A percentile compares a stretch with the other conserved stretches of the same genome.
These are phyloP conservation scores for Drosophila koepferae DNA, from an alignment of 2,888 invertebrate genomes.

Conservation along the genomic window DNA sequence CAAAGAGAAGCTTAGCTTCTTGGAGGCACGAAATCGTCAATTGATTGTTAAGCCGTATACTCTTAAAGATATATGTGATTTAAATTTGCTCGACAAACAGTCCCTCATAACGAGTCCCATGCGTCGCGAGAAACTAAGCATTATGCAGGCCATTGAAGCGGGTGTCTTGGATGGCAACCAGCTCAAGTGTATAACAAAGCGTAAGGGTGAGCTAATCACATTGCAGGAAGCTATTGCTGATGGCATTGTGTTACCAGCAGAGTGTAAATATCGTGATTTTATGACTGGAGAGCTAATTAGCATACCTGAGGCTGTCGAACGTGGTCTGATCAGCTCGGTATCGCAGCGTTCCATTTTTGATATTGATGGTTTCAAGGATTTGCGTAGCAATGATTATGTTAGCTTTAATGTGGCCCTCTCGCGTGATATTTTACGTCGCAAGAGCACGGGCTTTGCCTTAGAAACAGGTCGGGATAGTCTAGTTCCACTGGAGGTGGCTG, in stretches of 20 bases:
- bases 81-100: conserved; percentile 90
- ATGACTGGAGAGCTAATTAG: conserved; percentile 90
- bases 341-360: conserved; percentile 95
- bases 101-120: conserved; percentile 92
- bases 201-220: conserved; percentile 92
- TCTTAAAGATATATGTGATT: conserved; percentile 94
- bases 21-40: conserved; percentile 93
- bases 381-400: conserved; percentile 92
- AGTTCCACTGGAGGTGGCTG: conserved; percentile 92
- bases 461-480: conserved; percentile 91
- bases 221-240: conserved; percentile 93
- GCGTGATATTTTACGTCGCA: conserved; percentile 91
- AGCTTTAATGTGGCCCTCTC: conserved; percentile 93
- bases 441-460: conserved; percentile 89
- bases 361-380: conserved; percentile 95
- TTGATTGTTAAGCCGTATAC: conserved; percentile 95
- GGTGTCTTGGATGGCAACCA: conserved; percentile 94
- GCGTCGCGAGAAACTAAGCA: conserved; percentile 90
- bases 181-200: conserved; percentile 93
- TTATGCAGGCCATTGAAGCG: conserved; percentile 93
- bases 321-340: conserved; percentile 94
- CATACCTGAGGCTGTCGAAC: conserved; percentile 94
- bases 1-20: conserved; percentile 91
- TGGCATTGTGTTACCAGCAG: conserved; percentile 91
- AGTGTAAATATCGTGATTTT: conserved; percentile 91